Base-by-base conservation (phyloP, 1,140 invertebrate species). In the Drosophila nikananu region DNA sequence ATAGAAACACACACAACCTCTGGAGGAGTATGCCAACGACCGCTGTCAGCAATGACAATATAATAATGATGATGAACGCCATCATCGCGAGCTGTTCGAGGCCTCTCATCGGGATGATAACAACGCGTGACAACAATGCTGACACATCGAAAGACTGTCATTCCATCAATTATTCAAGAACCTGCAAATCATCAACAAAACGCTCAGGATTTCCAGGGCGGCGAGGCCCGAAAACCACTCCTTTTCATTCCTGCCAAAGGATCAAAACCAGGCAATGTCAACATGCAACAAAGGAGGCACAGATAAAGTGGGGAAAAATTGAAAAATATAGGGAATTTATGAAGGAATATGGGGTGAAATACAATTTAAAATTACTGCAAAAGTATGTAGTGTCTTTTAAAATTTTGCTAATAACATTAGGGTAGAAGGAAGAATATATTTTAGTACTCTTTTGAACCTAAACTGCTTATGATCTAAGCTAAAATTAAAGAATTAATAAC, bases 71-170 rank as follows among this genome's bases (percentile, higher is more conserved):
- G 39, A 48, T 39, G 30, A 54, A 54, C 52, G 30, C 52, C 52
- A 54, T 54, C 62, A 59, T 62, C 23, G 23, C 44, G 49, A 19
- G 27, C 10, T 30, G 42, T 71, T 61, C n/a, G 58, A 25, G 75
- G 66, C 42, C 60, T 27, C 61, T 70, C 55, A 64, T 66, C 61
- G 57, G 51, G 48, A 57, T 83, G 84, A 89, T 84, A 87, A 83
- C 81, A 81, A 74, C 80, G 64, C 77, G 68, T 80, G 73, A 78
- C 59, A 73, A 89, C 84, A 84, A 84, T 90, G 84, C 84, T 89
- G 84, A 89, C 84, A 89, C 86, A 89, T 89, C 86, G 86, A 86
- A 80, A 77, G 70, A 81, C 84, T 89, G 86, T 90, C 86, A 84
- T 86, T 81, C 82, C 81, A 89, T 89, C 86, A 89, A 84, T 90